Base-by-base conservation (phyloP, 2,797 vertebrate species). In the Hoplostethus mediterraneus region DNA sequence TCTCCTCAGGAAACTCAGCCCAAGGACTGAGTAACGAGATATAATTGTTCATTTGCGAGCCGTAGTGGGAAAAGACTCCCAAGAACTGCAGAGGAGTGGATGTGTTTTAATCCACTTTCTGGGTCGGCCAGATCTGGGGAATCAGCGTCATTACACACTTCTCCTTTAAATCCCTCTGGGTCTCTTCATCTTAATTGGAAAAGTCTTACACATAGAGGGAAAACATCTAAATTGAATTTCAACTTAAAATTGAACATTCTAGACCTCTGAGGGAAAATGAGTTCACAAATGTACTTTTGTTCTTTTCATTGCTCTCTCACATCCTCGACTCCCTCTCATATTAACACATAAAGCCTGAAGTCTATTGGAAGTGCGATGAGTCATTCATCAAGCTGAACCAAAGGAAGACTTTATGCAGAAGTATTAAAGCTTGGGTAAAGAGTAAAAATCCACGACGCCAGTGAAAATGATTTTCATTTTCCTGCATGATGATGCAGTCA, bases 111-210 rank as follows among this genome's bases (percentile, higher is more conserved):
- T 81, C 49, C n/a, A 8, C 57, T 66, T 52, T 66, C 47, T 52
- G 58, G 53, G 38, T 25, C 9, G 10, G 7, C 17, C 10, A 36
- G 75, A 56, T 79, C 57, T 55, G 56, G 47, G 57, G 28, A 55
- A 42, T 16, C 17, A 51, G 52, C 67, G 40, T 56, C 38, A 59
- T 68, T 58, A 64, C 13, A 53, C 11, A 57, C 21, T 67, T 44
- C 4, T 64, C 42, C 51, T 68, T 31, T 17, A 49, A 38, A 45
- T 33, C 42, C 49, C 63, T 36, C 17, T 53, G 57, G 31, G 48
- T 31, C 38, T 53, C 49, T 72, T 11, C 66, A 58, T 62, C 67
- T 72, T 71, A 63, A 81, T 73, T 65, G 14, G 80, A 77, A 66
- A 28, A 44, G 28, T 28, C 47, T 52, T 7, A 48, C 13, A 40